These are phyloP conservation scores for Seladonia tumulorum DNA, from an alignment of 2,888 invertebrate species.

Conservation along the genomic window DNA sequence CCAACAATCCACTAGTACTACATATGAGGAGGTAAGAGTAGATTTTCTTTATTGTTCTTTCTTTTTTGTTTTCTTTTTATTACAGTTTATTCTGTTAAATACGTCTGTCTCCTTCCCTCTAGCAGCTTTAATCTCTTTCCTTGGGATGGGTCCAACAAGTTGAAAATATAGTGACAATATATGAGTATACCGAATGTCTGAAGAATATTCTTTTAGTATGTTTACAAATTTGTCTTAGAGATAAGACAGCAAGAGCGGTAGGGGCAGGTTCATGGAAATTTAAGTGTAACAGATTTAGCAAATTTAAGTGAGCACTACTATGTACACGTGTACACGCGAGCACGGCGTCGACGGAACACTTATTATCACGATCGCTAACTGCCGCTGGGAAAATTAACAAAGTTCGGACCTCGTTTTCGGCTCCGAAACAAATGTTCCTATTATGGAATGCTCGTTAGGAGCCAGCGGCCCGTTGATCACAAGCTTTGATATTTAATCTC, in stretches of 20 bases:
- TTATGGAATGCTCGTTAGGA: conserved; percentile 23
- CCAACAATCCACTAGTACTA: background rate
- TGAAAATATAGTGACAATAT: too few species aligned
- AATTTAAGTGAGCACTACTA: background rate
- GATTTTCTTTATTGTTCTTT: background rate
- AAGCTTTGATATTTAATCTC: conserved; percentile 1
- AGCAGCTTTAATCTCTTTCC: too few species aligned
- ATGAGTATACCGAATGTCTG: too few species aligned
- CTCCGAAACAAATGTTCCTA: conserved; percentile 17
- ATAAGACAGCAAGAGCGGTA: background rate
- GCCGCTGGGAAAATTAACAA: conserved; percentile 28
- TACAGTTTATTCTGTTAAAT: too few species aligned
- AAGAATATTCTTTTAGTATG: background rate
- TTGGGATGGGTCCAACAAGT: background rate
- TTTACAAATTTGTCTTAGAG: background rate
- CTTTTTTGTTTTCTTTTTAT: too few species aligned
- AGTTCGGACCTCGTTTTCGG: conserved; percentile 18
- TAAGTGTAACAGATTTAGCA: background rate
- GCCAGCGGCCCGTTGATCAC: background rate
- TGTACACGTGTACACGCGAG: conserved; percentile 36
- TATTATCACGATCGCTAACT: conserved; percentile 37
- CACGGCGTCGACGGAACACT: conserved; percentile 16
- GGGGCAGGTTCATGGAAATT: background rate
- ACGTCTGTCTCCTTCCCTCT: too few species aligned
- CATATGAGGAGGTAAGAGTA: background rate